phyloP scores from a whole-genome alignment of 2,888 invertebrate species.

The Plusia festucae region DNA sequence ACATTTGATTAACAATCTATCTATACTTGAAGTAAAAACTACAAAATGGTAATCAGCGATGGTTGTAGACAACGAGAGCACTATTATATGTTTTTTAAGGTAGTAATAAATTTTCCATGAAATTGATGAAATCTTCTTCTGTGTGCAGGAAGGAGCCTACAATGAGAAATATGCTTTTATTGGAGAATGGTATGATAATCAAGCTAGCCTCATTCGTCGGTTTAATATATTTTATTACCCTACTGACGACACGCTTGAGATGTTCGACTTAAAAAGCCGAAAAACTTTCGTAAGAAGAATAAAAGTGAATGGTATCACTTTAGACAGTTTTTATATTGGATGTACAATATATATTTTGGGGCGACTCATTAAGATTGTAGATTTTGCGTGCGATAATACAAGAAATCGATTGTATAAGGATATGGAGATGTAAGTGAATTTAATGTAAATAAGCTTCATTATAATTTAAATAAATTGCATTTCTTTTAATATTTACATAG shows the following conservation, averaged over 20 bases:
- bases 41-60: not conserved
- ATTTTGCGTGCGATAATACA: slow-evolving; percentile 92
- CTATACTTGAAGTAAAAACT: not conserved
- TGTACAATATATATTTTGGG: slow-evolving; percentile 93
- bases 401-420: slow-evolving; percentile 90
- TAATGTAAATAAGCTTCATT: not conserved
- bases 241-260: slow-evolving; percentile 94
- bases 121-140: not conserved
- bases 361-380: slow-evolving; percentile 92
- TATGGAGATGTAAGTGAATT: slow-evolving; percentile 90
- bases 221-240: slow-evolving; percentile 94
- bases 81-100: not conserved
- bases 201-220: slow-evolving; percentile 92
- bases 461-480: too few species aligned
- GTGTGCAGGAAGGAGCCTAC: slow-evolving; percentile 85
- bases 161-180: slow-evolving; percentile 90
- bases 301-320: slow-evolving; percentile 90
- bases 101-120: not conserved
- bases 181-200: slow-evolving; percentile 96
- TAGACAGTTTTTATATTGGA: slow-evolving; percentile 93
- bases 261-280: slow-evolving; percentile 91
- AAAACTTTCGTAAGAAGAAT: slow-evolving; percentile 92
- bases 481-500: too few species aligned
- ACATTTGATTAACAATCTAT: not conserved
- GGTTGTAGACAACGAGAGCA: not conserved